Evolutionary conservation across 2,797 vertebrate genomes (phyloP).

Genomic region (Limosa lapponica): DNA sequence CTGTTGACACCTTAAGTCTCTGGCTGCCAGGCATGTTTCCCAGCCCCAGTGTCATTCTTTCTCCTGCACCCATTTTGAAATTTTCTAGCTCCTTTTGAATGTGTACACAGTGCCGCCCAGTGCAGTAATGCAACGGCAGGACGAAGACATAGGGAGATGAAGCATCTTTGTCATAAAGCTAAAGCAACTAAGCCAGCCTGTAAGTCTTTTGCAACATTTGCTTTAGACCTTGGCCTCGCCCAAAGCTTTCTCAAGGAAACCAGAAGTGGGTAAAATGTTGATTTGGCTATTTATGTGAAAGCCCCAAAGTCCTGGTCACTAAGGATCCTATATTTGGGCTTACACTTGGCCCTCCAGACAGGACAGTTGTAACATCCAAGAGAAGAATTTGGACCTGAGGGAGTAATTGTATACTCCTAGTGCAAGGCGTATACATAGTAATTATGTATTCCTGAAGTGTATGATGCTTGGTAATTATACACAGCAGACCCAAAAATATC

Average conservation of each 20-base stretch:
- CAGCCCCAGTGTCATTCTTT: not conserved
- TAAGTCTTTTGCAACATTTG: not conserved
- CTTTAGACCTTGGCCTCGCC: not conserved
- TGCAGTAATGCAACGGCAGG: not conserved
- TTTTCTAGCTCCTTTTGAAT: not conserved
- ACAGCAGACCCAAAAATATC: constrained; percentile 75
- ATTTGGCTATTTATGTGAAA: not conserved
- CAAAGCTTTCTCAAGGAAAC: not conserved
- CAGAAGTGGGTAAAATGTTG: not conserved
- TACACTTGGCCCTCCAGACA: constrained; percentile 25
- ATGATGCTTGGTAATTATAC: constrained; percentile 70
- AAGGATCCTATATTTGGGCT: not conserved
- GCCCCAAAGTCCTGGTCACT: not conserved
- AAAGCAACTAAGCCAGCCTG: not conserved
- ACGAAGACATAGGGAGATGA: not conserved
- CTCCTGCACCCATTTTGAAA: not conserved
- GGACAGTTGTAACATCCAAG: constrained; percentile 6
- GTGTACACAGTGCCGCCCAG: accelerated
- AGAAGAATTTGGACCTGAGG: constrained; percentile 45
- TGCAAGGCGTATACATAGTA: constrained; percentile 39
- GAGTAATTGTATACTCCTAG: constrained; percentile 70
- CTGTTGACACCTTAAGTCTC: not conserved
- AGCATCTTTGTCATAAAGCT: not conserved
- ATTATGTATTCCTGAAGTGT: constrained; percentile 67
- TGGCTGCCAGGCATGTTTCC: not conserved